These are phyloP conservation scores for Myiotriccus ornatus DNA, from an alignment of 2,797 vertebrate species.

Conservation along the genomic window DNA sequence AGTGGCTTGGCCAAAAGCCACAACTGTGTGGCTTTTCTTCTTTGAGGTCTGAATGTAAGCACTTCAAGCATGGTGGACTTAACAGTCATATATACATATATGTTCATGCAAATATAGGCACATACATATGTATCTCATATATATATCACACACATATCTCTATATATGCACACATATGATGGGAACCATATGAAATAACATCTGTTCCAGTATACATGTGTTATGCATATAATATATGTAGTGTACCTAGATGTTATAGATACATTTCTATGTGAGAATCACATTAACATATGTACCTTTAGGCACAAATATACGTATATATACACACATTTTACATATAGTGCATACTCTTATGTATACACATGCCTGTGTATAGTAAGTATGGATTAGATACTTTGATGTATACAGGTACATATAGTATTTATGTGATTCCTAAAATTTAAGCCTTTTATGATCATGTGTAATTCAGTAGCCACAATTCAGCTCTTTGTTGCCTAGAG, in stretches of 20 bases:
- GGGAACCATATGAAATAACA: background rate
- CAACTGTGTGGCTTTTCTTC: background rate
- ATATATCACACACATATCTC: accelerated
- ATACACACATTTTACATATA: background rate
- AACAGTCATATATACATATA: background rate
- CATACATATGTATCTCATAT: accelerated
- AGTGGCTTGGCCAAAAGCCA: background rate
- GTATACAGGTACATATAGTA: background rate
- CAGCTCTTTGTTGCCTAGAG: constrained; percentile 35
- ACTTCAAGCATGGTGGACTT: background rate
- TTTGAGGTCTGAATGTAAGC: background rate
- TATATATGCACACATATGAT: background rate
- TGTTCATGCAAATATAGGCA: background rate
- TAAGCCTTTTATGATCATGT: background rate
- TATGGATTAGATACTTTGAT: background rate
- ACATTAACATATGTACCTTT: background rate
- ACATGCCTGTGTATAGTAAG: background rate
- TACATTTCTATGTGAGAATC: background rate
- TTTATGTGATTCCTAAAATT: background rate
- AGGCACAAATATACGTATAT: background rate
- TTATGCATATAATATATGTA: background rate
- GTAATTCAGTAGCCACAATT: background rate
- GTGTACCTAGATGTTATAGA: background rate
- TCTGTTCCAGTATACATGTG: background rate
- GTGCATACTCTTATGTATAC: background rate